phyloP scores from a whole-genome alignment of 23 tunicate species.

The Ciona savignyi region DNA sequence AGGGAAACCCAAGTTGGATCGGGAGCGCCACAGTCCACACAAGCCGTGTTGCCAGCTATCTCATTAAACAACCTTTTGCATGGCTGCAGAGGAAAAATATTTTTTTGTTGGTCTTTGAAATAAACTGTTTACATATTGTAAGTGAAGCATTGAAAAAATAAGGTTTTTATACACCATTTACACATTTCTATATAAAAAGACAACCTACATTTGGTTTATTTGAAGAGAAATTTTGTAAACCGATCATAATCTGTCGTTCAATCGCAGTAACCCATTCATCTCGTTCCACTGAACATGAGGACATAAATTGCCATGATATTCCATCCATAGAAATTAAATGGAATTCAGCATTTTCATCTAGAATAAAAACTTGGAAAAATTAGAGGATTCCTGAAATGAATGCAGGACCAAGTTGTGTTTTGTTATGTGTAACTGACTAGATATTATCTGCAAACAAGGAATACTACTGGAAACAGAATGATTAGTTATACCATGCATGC shows the following conservation, averaged over 20 bases:
- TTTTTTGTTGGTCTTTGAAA: too few species aligned
- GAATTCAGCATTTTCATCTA: slow-evolving; percentile 70
- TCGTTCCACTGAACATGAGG: slow-evolving; percentile 44
- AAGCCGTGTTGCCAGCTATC: slow-evolving; percentile 34
- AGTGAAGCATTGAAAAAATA: too few species aligned
- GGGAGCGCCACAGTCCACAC: slow-evolving; percentile 81
- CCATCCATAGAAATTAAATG: slow-evolving; percentile 84
- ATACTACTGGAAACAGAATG: too few species aligned
- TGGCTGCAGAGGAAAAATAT: not conserved
- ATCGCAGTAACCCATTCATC: slow-evolving; percentile 82
- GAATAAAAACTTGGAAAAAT: too few species aligned
- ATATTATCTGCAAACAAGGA: too few species aligned
- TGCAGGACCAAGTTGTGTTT: too few species aligned
- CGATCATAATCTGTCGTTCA: slow-evolving; percentile 50
- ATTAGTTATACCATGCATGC: too few species aligned
- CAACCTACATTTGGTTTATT: slow-evolving; percentile 17
- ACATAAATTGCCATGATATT: slow-evolving; percentile 55
- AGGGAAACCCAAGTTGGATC: slow-evolving; percentile 95
- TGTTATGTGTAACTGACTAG: too few species aligned
- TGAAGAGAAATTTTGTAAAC: slow-evolving; percentile 45
- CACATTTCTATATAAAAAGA: not conserved
- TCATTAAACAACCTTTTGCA: slow-evolving; percentile 17
- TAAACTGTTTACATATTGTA: too few species aligned
- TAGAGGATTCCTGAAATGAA: too few species aligned
- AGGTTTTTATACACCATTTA: not conserved